Base-by-base conservation (phyloP, 1,140 invertebrate species). In the Copidosoma floridanum region DNA sequence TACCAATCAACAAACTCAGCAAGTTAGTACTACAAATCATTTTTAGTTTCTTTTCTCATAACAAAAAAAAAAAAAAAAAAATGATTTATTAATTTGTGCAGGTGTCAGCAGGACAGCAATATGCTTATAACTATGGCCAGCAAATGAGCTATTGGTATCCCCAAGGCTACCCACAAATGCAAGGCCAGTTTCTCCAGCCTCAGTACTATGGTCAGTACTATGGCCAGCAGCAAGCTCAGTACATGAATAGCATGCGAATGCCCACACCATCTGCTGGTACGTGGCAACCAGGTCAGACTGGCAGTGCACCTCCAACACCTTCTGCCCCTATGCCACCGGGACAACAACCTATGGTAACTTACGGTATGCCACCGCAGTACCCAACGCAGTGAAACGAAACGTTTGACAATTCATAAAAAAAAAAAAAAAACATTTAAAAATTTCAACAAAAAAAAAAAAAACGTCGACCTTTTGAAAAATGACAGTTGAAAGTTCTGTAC, bases 71-170 rank as follows among this genome's bases (percentile, higher is more conserved):
- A 40, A 12, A 23, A 32, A 43, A 50, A 26, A 21, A 23, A 52
- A 27, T 1, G 12, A 53, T 29, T 27, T 21, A 35, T 41, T 18
- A 14, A 43, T 37, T n/a, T 62, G 61, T 58, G 7, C 23, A 79
- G 77, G 73, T 78, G n/a, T 76, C 76, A 55, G 65, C 81, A 32
- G 73, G 80, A 46, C 82, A 84, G 47, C 86, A 88, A 65, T 89
- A 88, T 68, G 82, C 86, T 2, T 89, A 88, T 73, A 82, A 83
- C 51, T 89, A 89, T 71, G 82, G 83, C 1, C 86, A 89, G 72
- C 87, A 89, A 75, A 88, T 90, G 87, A 80, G 87, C 59, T 92
- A 92, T 68, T 92, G 90, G 89, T 92, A 92, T 76, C 88, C 87
- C 3, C 86, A 87, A 69, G 80, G 84, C 14, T 88, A 87, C 78